Evolutionary conservation across 2,113 vertebrate genomes (phyloP).

Genomic region (Pipa parva): DNA sequence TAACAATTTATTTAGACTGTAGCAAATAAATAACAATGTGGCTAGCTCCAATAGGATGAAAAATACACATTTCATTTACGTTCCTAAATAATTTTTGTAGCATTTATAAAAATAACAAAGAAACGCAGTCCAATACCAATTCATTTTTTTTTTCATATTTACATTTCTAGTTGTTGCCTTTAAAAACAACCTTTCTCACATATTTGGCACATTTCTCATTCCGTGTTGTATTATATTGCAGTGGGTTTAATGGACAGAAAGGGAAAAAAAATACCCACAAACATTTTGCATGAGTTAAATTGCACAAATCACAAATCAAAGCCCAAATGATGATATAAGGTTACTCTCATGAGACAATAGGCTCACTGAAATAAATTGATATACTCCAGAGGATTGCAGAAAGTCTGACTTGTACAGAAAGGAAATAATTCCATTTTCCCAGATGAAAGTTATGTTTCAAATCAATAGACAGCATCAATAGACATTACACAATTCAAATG

Average conservation of each 20-base stretch:
- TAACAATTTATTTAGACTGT: no score
- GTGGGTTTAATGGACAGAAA: not conserved
- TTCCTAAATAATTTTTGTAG: no score
- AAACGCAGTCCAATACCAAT: not conserved
- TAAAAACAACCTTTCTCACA: not conserved
- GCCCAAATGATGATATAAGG: slow-evolving; percentile 21
- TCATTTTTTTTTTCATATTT: not conserved
- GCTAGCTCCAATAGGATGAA: no score
- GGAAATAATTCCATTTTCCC: slow-evolving; percentile 26
- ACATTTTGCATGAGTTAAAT: not conserved
- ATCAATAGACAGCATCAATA: slow-evolving; percentile 39
- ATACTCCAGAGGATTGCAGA: slow-evolving; percentile 20
- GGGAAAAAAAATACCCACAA: not conserved
- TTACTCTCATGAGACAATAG: slow-evolving; percentile 23
- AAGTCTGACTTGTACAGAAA: slow-evolving; percentile 26
- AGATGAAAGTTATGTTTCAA: slow-evolving; percentile 37
- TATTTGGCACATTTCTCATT: no score
- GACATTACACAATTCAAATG: slow-evolving; percentile 32
- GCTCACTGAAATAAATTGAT: slow-evolving; percentile 36
- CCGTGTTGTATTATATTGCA: no score
- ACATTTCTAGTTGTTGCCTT: not conserved
- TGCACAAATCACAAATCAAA: not conserved
- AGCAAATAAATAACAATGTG: no score
- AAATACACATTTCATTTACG: no score
- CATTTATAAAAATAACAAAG: no score